These are phyloP conservation scores for Periparus ater DNA, from an alignment of 2,797 vertebrate species.

Conservation along the genomic window DNA sequence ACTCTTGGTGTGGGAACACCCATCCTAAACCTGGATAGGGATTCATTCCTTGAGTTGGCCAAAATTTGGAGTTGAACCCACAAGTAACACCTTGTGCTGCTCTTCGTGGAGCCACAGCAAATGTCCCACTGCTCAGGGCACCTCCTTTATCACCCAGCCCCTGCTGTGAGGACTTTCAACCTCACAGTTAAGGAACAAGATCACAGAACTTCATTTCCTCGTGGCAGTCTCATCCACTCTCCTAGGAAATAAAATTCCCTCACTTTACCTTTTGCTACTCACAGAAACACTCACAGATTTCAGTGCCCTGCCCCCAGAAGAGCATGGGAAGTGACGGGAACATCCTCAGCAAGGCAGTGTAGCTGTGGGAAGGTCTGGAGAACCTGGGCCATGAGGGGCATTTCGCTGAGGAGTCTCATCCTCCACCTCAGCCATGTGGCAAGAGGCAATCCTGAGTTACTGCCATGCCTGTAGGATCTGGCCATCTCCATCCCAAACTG, in stretches of 20 bases:
- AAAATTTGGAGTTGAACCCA: neutral
- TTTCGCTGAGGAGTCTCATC: fast-evolving
- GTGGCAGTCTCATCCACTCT: neutral
- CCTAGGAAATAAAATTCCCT: neutral
- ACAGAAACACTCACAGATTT: neutral
- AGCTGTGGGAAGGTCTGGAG: neutral
- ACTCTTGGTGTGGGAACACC: neutral
- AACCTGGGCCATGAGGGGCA: neutral
- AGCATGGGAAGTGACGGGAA: neutral
- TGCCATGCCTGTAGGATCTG: neutral
- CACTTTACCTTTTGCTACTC: neutral
- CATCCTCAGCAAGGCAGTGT: neutral
- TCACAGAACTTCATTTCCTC: neutral
- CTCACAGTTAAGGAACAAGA: neutral
- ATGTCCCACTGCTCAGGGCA: neutral
- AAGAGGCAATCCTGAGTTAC: neutral
- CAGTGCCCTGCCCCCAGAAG: neutral
- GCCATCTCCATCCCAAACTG: neutral
- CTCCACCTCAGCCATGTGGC: neutral
- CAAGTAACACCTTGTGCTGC: neutral
- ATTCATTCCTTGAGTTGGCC: neutral
- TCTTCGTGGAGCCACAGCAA: neutral
- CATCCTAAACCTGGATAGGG: neutral
- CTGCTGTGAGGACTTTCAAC: neutral
- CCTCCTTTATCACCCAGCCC: neutral